Evolutionary conservation across 2,888 invertebrate genomes (phyloP).

Genomic region (Acrobasis consociella): DNA sequence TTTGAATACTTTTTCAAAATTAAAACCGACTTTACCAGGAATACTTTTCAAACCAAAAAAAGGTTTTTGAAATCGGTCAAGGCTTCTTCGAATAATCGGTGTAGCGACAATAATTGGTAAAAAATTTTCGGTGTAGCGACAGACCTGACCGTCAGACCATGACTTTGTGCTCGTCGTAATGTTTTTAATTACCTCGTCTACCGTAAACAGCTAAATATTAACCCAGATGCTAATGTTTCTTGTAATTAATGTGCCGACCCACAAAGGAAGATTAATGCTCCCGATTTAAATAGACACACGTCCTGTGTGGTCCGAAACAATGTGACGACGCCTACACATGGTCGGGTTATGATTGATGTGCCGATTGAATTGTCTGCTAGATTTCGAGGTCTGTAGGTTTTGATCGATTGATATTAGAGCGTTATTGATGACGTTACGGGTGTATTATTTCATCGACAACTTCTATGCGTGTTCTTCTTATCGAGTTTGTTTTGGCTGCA

Average conservation of each 20-base stretch:
- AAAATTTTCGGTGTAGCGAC: too few relatives aligned
- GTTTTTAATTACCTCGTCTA: slow-evolving; percentile 14
- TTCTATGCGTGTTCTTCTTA: too few relatives aligned
- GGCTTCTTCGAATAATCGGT: too few relatives aligned
- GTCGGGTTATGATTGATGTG: slow-evolving; percentile 44
- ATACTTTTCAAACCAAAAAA: too few relatives aligned
- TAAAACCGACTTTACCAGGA: too few relatives aligned
- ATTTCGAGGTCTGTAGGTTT: slow-evolving; percentile 11
- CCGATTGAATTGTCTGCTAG: slow-evolving; percentile 17
- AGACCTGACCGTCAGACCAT: too few relatives aligned
- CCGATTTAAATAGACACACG: slow-evolving; percentile 41
- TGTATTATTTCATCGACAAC: neutral
- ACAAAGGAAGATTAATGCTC: slow-evolving; percentile 54
- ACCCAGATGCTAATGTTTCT: slow-evolving; percentile 22
- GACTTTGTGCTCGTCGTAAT: too few relatives aligned
- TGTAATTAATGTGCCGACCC: slow-evolving; percentile 47
- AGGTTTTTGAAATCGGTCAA: too few relatives aligned
- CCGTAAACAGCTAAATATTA: slow-evolving; percentile 16
- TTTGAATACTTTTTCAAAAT: too few relatives aligned
- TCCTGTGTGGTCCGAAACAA: slow-evolving; percentile 47
- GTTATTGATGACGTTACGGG: slow-evolving; percentile 2
- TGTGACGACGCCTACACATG: slow-evolving; percentile 38
- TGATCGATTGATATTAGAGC: slow-evolving; percentile 9
- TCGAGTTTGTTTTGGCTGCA: neutral
- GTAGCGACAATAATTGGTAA: too few relatives aligned